Base-by-base conservation (phyloP, 2,797 vertebrate species). In the Podarcis lilfordi region DNA sequence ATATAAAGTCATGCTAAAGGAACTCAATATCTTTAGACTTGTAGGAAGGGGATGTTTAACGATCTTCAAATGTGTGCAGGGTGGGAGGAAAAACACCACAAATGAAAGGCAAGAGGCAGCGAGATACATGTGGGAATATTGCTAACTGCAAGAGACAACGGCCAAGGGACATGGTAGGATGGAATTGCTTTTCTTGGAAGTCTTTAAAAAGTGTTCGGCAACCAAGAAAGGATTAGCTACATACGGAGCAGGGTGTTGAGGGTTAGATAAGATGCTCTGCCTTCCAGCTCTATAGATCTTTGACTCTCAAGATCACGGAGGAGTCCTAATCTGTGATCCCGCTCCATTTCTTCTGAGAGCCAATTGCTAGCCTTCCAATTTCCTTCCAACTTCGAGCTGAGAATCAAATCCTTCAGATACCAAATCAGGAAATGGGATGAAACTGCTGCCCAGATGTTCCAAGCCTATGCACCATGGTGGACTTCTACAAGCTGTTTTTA, bases 241-340 rank as follows among this genome's bases (percentile, higher is more conserved):
- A 86, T 79, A 15, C n/a, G 35, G 75, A 50, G 37, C 29, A 32
- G 77, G 61, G 37, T 45, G n/a, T 84, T 5, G 23, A 69, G n/a
- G 80, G 23, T n/a, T 45, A 37, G 74, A 27, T 64, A 43, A 64
- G 71, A 40, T 76, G 15, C 7, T 78, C 37, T 15, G 4, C 64
- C 29, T 84, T 86, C n/a, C 76, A 25, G 29, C 61, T 69, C 40
- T 79, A 69, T 32, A 86, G 85, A 79, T 78, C 40, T 86, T 13
- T 86, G 85, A n/a, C 43, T 78, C 61, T 59, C 75, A 27, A 76
- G n/a, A 86, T 77, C 85, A 79, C 61, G 69, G 9, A 50, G 61
- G 85, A 86, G 21, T 79, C 64, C 40, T 86, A 43, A 50, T 77
- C 40, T 79, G 75, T 79, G 76, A 86, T 69, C 61, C 40, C 21